These are phyloP conservation scores for Gnathonemus longibarbis DNA, from an alignment of 2,113 vertebrate species.

Conservation along the genomic window DNA sequence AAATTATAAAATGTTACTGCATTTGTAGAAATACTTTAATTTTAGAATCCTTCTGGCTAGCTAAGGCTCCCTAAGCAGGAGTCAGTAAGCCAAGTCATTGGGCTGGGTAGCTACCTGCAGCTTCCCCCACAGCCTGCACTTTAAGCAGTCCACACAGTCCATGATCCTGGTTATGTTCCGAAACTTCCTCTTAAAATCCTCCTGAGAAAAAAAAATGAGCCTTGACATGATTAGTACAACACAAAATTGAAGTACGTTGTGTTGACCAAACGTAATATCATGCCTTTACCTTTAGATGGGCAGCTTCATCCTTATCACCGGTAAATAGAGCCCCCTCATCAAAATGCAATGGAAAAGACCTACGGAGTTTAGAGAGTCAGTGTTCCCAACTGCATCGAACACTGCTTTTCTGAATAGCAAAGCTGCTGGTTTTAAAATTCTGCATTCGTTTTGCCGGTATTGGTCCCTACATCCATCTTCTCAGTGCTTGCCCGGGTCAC, in stretches of 20 bases:
- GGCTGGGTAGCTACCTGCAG: constrained; percentile 65
- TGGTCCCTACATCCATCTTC: background rate
- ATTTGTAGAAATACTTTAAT: background rate
- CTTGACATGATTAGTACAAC: background rate
- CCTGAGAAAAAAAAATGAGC: constrained; percentile 51
- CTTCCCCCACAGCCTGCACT: constrained; percentile 92
- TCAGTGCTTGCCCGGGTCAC: background rate
- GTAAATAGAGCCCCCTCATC: constrained; percentile 84
- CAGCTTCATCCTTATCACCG: constrained; percentile 76
- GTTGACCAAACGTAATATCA: background rate
- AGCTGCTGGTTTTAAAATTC: background rate
- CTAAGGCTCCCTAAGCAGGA: background rate
- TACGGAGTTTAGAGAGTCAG: constrained; percentile 36
- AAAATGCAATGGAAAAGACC: constrained; percentile 86
- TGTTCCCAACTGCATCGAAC: background rate
- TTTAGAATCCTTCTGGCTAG: background rate
- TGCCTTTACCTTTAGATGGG: constrained; percentile 74
- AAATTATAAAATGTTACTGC: background rate
- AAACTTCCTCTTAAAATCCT: constrained; percentile 80
- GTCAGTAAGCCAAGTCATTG: background rate
- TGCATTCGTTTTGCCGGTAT: background rate
- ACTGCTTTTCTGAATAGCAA: background rate
- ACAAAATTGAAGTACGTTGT: background rate
- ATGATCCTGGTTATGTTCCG: constrained; percentile 92
- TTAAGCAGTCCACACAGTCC: constrained; percentile 91